Percentiles rank a stretch among this genome's conserved stretches.
These are phyloP conservation scores for Acridotheres tristis DNA, from an alignment of 2,797 vertebrate species.

Conservation along the genomic window DNA sequence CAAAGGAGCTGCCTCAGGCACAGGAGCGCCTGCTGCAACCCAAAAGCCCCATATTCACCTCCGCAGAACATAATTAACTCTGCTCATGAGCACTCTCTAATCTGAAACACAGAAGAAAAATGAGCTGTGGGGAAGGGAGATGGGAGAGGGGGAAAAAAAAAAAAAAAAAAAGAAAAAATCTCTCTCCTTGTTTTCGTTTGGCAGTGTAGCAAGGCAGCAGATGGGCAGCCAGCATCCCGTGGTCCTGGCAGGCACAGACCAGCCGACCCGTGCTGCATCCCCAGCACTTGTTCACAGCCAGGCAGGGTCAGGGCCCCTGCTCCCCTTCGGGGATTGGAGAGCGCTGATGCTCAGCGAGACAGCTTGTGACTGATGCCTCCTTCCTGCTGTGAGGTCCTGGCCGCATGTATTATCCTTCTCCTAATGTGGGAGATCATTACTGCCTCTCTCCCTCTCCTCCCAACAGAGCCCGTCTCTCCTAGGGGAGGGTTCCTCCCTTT, in stretches of 20 bases:
- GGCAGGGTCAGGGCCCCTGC: neutral
- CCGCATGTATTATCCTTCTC: neutral
- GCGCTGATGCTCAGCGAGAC: neutral
- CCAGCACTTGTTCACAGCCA: neutral
- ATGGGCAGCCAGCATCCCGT: neutral
- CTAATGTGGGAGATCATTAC: neutral
- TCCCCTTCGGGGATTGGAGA: neutral
- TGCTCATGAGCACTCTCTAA: neutral
- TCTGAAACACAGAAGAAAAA: constrained; percentile 32
- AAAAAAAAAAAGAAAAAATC: neutral
- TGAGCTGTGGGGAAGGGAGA: neutral
- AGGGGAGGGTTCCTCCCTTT: neutral
- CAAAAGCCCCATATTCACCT: neutral
- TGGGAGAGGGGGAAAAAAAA: rapidly evolving
- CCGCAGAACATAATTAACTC: constrained; percentile 19
- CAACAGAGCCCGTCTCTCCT: neutral
- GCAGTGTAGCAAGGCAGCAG: neutral
- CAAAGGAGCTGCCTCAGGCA: neutral
- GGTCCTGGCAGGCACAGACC: neutral
- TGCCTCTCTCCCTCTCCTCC: neutral
- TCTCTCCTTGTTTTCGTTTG: neutral
- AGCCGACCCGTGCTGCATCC: neutral
- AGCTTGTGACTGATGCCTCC: neutral
- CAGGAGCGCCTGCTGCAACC: rapidly evolving
- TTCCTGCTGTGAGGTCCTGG: neutral